phyloP scores from a whole-genome alignment of 2,113 vertebrate genomes.

The Lota lota region DNA sequence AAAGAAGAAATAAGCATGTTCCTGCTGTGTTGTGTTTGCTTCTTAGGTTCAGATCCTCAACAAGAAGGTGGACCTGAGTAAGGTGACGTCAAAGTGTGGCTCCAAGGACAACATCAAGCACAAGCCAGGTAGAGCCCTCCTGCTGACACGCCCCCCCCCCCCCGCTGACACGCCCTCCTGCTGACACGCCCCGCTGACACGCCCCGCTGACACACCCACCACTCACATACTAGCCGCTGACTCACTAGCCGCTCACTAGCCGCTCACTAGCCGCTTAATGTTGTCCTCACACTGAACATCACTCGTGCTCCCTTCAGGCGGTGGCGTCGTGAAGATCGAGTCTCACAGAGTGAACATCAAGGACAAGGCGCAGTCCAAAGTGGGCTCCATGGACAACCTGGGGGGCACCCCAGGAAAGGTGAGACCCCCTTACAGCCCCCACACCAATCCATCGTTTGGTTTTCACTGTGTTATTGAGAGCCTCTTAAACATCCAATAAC shows the following conservation, averaged over 20 bases:
- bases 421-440: not conserved
- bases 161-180: no score
- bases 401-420: conserved; percentile 71
- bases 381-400: conserved; percentile 84
- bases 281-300: no score
- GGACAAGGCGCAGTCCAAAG: conserved; percentile 89
- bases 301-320: conserved; percentile 71
- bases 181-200: no score
- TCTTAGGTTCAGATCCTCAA: conserved; percentile 89
- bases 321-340: conserved; percentile 87
- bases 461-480: no score
- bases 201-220: no score
- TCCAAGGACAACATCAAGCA: conserved; percentile 92
- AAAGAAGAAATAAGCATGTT: conserved; percentile 8
- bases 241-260: no score
- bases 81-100: conserved; percentile 92
- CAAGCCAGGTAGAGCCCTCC: conserved; percentile 81
- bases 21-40: conserved; percentile 24
- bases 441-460: no score
- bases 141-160: no score
- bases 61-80: conserved; percentile 93
- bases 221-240: no score
- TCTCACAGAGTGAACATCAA: conserved; percentile 88
- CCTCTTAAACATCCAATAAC: no score
- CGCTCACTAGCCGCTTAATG: not conserved